Percentiles rank a stretch among this genome's conserved stretches.
These are phyloP conservation scores for Paramuricea clavata DNA, from an alignment of 92 coral and sea anemone species.

Conservation along the genomic window DNA sequence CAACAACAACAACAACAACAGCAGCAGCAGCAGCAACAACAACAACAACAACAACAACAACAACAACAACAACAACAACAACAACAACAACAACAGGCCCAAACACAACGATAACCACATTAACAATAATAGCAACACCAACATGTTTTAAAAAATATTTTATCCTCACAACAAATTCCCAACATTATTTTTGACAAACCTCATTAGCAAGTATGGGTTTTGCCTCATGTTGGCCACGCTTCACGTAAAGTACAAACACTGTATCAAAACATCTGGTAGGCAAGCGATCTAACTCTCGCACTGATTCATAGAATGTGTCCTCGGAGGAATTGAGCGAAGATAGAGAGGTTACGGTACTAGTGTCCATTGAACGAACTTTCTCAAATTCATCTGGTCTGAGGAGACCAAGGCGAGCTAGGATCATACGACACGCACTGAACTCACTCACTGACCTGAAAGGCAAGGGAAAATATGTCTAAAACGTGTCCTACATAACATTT, in stretches of 20 bases:
- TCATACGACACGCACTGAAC: conserved; percentile 84
- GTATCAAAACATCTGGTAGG: conserved; percentile 95
- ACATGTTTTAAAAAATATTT: neutral
- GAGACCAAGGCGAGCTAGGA: conserved; percentile 88
- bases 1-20: neutral
- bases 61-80: neutral
- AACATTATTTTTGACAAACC: conserved; percentile 47
- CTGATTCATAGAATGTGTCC: conserved; percentile 77
- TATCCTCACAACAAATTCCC: neutral
- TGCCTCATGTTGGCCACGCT: conserved; percentile 85
- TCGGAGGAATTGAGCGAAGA: conserved; percentile 75
- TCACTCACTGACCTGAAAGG: conserved; percentile 76
- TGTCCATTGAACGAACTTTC: conserved; percentile 86
- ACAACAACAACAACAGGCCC: too few species aligned
- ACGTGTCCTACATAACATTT: neutral
- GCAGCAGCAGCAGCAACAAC: too few species aligned
- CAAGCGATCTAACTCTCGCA: conserved; percentile 79
- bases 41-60: neutral
- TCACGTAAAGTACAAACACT: conserved; percentile 90
- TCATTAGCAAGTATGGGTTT: conserved; percentile 82
- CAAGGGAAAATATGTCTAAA: neutral
- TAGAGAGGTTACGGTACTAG: conserved; percentile 70
- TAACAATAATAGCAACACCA: neutral
- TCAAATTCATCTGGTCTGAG: conserved; percentile 82
- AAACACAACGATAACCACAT: too few species aligned